Evolutionary conservation across 2,113 vertebrate genomes (phyloP).

Genomic region (Passerina amoena): DNA sequence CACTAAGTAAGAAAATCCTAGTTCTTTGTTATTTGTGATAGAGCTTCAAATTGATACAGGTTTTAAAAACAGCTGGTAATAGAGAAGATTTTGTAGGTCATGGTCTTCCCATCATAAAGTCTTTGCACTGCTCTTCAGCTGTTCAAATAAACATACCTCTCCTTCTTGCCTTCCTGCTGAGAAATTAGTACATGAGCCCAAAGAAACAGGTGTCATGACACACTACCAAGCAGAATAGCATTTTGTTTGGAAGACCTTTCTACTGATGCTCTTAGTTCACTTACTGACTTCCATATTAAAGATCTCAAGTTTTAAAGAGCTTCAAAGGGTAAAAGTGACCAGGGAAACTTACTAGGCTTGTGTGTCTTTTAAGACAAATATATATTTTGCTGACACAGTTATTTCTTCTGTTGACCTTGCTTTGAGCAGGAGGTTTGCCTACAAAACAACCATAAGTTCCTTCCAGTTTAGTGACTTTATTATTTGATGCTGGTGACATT

Average conservation of each 20-base stretch:
- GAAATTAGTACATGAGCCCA: not conserved
- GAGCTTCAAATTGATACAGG: not conserved
- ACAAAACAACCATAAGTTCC: rapidly evolving
- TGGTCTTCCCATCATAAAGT: conserved; percentile 8
- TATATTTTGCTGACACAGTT: not conserved
- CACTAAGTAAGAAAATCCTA: not conserved
- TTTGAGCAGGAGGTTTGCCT: not conserved
- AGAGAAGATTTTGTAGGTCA: conserved; percentile 17
- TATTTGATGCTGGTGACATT: not conserved
- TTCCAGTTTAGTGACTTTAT: not conserved
- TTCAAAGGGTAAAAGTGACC: not conserved
- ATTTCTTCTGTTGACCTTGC: not conserved
- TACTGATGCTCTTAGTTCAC: not conserved
- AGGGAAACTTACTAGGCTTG: not conserved
- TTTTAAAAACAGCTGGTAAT: not conserved
- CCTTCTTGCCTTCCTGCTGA: conserved; percentile 26
- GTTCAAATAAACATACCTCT: conserved; percentile 71
- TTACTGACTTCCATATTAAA: not conserved
- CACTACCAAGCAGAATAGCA: not conserved
- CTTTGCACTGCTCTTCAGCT: conserved; percentile 70
- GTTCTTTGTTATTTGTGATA: not conserved
- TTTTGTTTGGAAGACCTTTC: conserved; percentile 1
- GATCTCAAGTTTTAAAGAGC: not conserved
- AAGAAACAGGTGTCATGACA: not conserved
- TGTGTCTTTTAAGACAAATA: not conserved